Base-by-base conservation (phyloP, 2,888 invertebrate genomes). In the Nemurella pictetii region DNA sequence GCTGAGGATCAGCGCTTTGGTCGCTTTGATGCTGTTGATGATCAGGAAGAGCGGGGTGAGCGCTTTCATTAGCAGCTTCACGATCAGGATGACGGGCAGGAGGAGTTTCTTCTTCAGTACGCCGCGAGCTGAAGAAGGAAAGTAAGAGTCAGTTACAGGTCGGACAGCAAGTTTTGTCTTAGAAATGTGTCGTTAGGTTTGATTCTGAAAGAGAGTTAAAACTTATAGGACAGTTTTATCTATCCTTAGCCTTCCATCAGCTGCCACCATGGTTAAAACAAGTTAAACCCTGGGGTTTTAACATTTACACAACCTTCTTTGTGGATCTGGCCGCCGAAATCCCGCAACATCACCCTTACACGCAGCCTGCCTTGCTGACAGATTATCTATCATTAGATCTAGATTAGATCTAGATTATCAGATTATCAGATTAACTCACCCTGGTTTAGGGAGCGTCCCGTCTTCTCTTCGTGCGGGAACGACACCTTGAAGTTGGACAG, bases 51-150 rank as follows among this genome's bases (percentile, higher is more conserved):
- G 95, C 72, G 96, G 97, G 94, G 95, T 95, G 86, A 97, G 90
- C 29, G 95, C 94, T 90, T 97, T 96, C 92, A 96, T 92, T 91
- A 96, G 96, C 89, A 97, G 90, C 90, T 97, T 97, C 88, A 97
- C 91, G 83, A 96, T 92, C 87, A 97, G 91, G 87, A 96, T 91
- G 86, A 96, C 92, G 25, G 96, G 96, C 89, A 96, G 91, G 87
- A 96, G 92, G 81, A 96, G 93, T 90, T 96, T 96, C 92, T 96
- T 96, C 92, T 96, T 96, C 88, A 96, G 92, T 90, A 95, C 92
- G 88, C 95, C 95, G 87, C 96, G 94, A 88, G 95, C 96, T 95
- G 90, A 15, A 90, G 91, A 83, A 87, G 26, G 55, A 55, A 55
- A 55, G 9, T 7, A 35, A 4, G 4, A 7, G 35, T 7, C 12